Conservation (phyloP, 2,113 vertebrate genomes). For the Sterna hirundo region DNA sequence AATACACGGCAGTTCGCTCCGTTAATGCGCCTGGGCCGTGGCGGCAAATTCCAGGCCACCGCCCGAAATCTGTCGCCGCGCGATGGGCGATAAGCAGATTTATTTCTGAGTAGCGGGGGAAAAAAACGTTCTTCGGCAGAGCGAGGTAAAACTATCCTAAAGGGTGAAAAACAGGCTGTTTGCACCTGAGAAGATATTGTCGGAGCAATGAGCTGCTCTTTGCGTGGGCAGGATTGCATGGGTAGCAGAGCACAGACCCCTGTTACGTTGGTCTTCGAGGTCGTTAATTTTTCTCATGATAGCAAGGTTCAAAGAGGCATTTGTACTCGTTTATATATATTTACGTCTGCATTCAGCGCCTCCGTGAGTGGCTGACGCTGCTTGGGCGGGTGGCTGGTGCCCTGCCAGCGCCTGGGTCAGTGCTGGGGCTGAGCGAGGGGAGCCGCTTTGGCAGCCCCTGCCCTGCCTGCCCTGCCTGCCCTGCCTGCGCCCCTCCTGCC, state of each 20-base stretch:
- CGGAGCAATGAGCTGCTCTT: not conserved
- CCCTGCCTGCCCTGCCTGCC: not conserved
- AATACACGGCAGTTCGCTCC: accelerated
- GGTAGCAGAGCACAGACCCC: no score
- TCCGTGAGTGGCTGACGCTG: not conserved
- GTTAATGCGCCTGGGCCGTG: not conserved
- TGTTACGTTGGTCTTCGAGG: not conserved
- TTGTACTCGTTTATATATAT: not conserved
- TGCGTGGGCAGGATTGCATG: not conserved
- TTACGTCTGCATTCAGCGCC: not conserved
- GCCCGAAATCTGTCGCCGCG: accelerated
- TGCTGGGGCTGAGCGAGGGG: accelerated
- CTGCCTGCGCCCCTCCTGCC: not conserved
- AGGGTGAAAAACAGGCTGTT: not conserved
- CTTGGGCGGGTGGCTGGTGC: not conserved
- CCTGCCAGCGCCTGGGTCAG: not conserved
- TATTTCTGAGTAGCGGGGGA: not conserved
- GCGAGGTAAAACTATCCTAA: not conserved
- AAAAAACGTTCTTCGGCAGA: not conserved
- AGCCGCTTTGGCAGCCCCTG: not conserved
- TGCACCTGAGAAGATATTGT: not conserved
- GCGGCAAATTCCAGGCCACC: not conserved
- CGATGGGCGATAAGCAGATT: not conserved
- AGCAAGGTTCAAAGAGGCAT: not conserved
- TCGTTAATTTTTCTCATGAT: accelerated